Percentiles rank a stretch among this genome's conserved stretches.
phyloP scores from a whole-genome alignment of 35 echinoderm and acorn worm species.

The Amphiura filiformis region DNA sequence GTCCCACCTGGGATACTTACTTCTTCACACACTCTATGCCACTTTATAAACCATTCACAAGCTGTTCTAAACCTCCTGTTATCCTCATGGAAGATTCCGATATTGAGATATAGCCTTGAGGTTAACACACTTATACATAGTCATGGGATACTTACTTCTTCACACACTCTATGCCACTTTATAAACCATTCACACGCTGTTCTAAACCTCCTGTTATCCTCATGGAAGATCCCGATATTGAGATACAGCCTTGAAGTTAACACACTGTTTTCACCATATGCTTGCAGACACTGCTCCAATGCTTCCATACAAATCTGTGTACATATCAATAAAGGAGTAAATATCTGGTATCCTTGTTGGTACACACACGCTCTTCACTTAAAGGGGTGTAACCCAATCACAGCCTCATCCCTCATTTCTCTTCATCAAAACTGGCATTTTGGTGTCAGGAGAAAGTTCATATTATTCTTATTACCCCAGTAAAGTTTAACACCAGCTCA shows the following conservation, averaged over 20 bases:
- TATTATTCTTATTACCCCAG: no score
- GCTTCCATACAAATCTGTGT: conserved; percentile 66
- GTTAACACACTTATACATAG: conserved; percentile 76
- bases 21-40: conserved; percentile 74
- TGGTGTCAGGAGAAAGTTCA: no score
- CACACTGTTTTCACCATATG: conserved; percentile 83
- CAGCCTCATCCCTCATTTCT: no score
- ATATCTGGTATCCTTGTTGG: no score
- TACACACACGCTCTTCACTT: no score
- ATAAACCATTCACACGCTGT: conserved; percentile 82
- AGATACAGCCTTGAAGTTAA: conserved; percentile 68
- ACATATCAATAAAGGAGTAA: background rate
- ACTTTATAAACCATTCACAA: conserved; percentile 84
- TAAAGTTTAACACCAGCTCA: no score
- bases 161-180: conserved; percentile 65
- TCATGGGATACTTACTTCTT: conserved; percentile 80
- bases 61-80: conserved; percentile 51
- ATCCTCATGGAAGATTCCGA: conserved; percentile 78
- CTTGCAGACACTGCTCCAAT: conserved; percentile 74
- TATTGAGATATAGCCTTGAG: conserved; percentile 73
- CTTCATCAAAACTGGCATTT: no score
- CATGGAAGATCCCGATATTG: conserved; percentile 81
- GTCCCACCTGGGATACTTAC: no score
- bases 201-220: conserved; percentile 57
- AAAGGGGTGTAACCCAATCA: no score